Evolutionary conservation across 1,140 invertebrate species (phyloP), one percentile per base, ranked within the genome.

Genomic region (Drosophila sulfurigaster): DNA sequence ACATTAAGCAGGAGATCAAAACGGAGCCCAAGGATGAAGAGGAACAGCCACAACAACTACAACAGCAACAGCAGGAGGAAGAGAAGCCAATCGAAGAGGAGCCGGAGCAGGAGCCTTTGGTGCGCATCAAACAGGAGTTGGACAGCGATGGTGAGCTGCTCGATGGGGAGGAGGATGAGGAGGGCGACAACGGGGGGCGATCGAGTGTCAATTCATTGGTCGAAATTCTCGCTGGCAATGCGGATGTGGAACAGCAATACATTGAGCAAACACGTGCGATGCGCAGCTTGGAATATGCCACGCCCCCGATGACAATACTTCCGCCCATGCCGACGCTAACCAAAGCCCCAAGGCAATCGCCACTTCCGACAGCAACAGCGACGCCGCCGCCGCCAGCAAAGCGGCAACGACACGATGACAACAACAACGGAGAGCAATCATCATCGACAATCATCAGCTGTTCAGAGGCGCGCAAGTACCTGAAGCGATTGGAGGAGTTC

Each of bases 401-500:
- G 16, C 81, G 85, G 5, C 73, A 56, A 5, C 68, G 43, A 5
- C 70, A 75, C 16, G 80, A 88, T 25, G 81, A 88, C 57, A 89
- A 88, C 74, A 89, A 90, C 48, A 89, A 81, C 35, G 57, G 62
- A 5, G 51, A 70, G 38, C 62, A 8, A 10, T 10, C 35, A 38
- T 7, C 35, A 10, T 8, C 35, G 10, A 8, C 81, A 10, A 70
- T 91, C 32, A 83, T 87, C 13, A 82, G 73, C 56, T 91, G 82
- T 56, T 62, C 65, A 10, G 85, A 92, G 63, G 91, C 91, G 8
- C 85, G 91, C 54, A 83, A 88, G 78, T 92, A 92, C 75, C 78
- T 92, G 52, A 92, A 92, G 51, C 66, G 81, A 11, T 25, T 92
- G 11, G 85, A 92, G 69, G 91, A 92, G 68, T 92, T 92, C 56